Evolutionary conservation across 2,113 vertebrate species (phyloP).

Genomic region (Bos indicus): DNA sequence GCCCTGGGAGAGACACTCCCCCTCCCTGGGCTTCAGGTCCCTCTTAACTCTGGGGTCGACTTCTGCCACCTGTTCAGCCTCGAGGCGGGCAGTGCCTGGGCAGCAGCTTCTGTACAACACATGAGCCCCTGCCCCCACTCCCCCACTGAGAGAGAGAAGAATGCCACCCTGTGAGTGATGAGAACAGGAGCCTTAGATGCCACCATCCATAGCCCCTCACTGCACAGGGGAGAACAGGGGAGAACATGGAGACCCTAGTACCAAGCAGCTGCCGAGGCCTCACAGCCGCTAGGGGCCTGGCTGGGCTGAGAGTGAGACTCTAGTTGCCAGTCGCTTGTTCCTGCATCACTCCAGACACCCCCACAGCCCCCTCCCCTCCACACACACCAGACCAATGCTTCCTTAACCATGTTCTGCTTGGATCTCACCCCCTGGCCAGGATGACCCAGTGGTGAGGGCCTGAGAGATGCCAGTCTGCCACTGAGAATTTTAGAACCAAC

Average conservation of each 20-base stretch:
- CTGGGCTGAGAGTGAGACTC: background rate
- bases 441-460: background rate
- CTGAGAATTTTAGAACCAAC: background rate
- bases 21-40: background rate
- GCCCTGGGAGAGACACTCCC: background rate
- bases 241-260: background rate
- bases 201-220: background rate
- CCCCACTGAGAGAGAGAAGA: background rate
- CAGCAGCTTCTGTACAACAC: background rate
- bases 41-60: background rate
- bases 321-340: no score
- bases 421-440: background rate
- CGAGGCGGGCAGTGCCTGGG: fast-evolving
- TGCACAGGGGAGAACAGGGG: background rate
- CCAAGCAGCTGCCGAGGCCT: background rate
- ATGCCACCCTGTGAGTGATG: background rate
- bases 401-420: background rate
- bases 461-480: background rate
- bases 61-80: background rate
- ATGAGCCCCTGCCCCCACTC: background rate
- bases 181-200: background rate
- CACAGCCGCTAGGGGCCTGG: background rate
- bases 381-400: background rate
- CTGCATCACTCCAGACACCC: background rate
- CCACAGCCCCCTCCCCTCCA: background rate